Conservation (phyloP, 1,140 invertebrate genomes). For the Anastatus disparis region DNA sequence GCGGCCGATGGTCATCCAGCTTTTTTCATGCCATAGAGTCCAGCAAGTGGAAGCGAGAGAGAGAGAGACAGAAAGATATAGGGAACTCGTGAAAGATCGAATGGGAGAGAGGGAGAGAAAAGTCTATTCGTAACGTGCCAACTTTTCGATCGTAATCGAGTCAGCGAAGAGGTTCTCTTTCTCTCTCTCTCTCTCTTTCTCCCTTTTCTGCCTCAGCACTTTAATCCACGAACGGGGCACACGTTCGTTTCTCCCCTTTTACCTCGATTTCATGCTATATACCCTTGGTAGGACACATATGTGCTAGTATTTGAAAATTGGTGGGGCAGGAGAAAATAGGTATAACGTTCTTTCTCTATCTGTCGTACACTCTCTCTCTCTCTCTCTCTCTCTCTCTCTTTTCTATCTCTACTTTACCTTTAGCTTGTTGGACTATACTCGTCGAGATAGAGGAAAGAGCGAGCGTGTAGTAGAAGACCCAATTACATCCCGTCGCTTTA, state of each 20-base stretch:
- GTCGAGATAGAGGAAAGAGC: not conserved
- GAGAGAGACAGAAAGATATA: not conserved
- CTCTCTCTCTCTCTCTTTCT: conserved; percentile 9
- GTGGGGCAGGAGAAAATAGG: not conserved
- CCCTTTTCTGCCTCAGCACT: conserved; percentile 29
- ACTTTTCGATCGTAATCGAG: conserved; percentile 40
- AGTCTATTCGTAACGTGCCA: conserved; percentile 18
- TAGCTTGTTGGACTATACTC: not conserved
- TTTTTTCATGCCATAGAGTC: conserved; percentile 13
- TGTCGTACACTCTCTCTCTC: not conserved
- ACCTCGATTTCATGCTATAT: not conserved
- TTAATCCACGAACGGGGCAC: conserved; percentile 29
- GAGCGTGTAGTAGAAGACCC: conserved; percentile 16
- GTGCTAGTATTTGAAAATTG: conserved; percentile 11
- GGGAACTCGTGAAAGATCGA: no score
- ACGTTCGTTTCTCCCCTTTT: not conserved
- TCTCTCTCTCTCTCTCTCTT: not conserved
- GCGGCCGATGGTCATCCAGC: conserved; percentile 15
- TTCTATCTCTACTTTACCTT: not conserved
- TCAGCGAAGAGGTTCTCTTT: conserved; percentile 23
- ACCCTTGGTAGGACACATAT: not conserved
- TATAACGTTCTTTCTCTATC: not conserved
- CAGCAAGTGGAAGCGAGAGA: not conserved
- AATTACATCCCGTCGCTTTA: conserved; percentile 26
- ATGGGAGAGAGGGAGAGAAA: not conserved